Evolutionary conservation across 1,140 invertebrate species (phyloP), one percentile per base, ranked within the genome.

Genomic region (Ceratina japonica): DNA sequence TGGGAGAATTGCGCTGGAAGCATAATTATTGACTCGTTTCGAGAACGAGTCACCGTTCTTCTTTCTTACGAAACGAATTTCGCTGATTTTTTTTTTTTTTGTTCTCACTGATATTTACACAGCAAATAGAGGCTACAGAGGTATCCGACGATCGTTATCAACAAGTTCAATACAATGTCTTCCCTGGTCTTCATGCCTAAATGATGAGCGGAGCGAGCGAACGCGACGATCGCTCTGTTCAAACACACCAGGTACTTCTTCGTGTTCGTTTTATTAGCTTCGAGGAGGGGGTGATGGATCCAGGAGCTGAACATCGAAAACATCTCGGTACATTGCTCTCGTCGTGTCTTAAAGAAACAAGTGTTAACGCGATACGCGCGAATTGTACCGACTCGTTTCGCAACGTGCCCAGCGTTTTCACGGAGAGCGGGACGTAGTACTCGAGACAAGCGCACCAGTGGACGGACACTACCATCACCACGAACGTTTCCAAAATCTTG

Each of bases 401-500:
- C 18, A 65, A 20, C 7, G 44, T 74, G 2, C 58, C 24, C 15
- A 85, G 54, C 13, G 68, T 64, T 37, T 44, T 31, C 4, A 83
- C 68, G 10, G 79, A 44, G 2, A 87, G 62, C 0, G 90, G 89
- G 0, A 92, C 65, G 64, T 89, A 92, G 66, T 90, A 91, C 13
- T 90, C 84, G 0, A 92, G 12, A 74, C 91, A 92, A 2, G 90
- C 86, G 5, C 82, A 83, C 91, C 91, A 92, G 16, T 92, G 90
- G 8, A 91, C 24, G 15, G 8, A 74, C 4, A 89, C 15, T 5
- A 87, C 65, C 4, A 89, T 52, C 13, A 91, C 82, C 2, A 85
- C 73, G 3, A 27, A 37, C 20, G 89, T 83, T 68, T 90, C 81
- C 0, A 89, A 44, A 18, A 89, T 73, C 83, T 90, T 91, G n/a